phyloP scores from a whole-genome alignment of 37 sponge, comb jelly and placozoan species.

The Eunapius fragilis region DNA sequence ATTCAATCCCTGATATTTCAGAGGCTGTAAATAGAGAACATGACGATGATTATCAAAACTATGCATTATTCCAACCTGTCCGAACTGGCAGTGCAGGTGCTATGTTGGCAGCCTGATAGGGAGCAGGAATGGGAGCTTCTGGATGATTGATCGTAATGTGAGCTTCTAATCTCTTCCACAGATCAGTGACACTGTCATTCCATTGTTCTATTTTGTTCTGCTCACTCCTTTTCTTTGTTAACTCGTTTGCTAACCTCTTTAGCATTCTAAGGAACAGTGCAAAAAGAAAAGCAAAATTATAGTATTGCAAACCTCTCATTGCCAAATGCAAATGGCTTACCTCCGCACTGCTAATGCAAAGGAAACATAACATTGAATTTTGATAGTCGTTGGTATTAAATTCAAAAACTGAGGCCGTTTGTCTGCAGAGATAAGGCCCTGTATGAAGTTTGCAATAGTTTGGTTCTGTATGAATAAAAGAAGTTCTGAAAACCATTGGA shows the following conservation, averaged over 20 bases:
- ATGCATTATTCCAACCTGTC: neutral
- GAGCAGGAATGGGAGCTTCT: neutral
- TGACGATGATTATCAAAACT: neutral
- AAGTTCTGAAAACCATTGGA: too few relatives aligned
- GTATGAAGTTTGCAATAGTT: conserved; percentile 26
- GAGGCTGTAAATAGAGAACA: neutral
- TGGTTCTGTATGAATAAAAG: conserved; percentile 27
- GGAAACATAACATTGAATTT: conserved; percentile 60
- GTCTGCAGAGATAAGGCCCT: conserved; percentile 25
- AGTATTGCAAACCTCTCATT: too few relatives aligned
- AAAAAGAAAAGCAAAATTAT: too few relatives aligned
- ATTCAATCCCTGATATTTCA: neutral
- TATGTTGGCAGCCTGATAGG: neutral
- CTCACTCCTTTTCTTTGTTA: neutral
- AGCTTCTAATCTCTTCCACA: neutral
- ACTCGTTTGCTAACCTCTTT: neutral
- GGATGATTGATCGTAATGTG: neutral
- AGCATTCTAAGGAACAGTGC: neutral
- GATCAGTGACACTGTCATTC: neutral
- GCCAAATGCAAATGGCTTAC: conserved; percentile 13
- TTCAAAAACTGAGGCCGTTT: conserved; percentile 17
- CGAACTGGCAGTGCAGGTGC: neutral
- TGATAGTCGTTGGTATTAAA: conserved; percentile 50
- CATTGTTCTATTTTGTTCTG: neutral
- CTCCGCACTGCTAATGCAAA: conserved; percentile 53